Conservation (phyloP, 1,140 invertebrate species). For the Phymastichus coffea region DNA sequence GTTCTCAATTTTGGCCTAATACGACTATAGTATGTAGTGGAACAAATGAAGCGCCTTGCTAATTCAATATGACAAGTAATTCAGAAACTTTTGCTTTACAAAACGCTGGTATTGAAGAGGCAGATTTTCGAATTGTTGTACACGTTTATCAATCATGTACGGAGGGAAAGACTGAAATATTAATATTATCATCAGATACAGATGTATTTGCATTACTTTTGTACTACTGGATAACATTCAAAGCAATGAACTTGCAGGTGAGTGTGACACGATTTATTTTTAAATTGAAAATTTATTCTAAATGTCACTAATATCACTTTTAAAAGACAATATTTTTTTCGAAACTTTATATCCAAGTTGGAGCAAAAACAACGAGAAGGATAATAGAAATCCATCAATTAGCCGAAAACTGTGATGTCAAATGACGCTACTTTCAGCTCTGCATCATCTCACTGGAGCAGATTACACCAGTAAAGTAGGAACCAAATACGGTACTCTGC, state of each 20-base stretch:
- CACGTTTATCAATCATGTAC: background rate
- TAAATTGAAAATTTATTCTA: background rate
- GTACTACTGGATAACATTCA: background rate
- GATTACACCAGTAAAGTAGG: slow-evolving; percentile 14
- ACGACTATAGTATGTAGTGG: background rate
- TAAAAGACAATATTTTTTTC: background rate
- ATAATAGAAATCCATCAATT: background rate
- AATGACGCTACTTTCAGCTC: background rate
- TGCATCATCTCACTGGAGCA: background rate
- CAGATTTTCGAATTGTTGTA: background rate
- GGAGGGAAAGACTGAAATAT: background rate
- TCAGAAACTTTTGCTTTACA: background rate
- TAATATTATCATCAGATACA: background rate
- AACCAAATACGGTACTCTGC: background rate
- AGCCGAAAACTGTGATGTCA: background rate
- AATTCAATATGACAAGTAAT: background rate
- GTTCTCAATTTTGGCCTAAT: background rate
- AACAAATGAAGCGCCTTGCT: background rate
- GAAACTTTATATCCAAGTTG: background rate
- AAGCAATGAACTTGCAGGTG: background rate
- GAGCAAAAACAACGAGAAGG: background rate
- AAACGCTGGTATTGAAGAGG: background rate
- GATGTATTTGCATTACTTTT: background rate
- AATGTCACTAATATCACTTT: background rate
- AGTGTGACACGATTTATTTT: background rate